Base-by-base conservation (phyloP, 1,140 invertebrate species). In the Vanessa tameamea region DNA sequence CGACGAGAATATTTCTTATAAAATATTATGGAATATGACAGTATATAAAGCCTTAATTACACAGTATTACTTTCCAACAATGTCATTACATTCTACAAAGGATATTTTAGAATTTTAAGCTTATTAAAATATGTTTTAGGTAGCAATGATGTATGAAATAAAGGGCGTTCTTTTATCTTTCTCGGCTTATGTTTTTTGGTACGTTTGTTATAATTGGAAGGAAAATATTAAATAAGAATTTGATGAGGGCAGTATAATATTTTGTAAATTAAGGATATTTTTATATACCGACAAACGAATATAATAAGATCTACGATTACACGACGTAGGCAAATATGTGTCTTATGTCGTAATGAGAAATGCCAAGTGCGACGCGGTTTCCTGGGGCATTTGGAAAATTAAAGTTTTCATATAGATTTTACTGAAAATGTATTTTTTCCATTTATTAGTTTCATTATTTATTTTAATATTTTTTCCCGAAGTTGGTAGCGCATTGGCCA, bases 31-130 rank as follows among this genome's bases (percentile, higher is more conserved):
- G 23, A 57, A 23, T 57, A 57, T 14, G 20, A 57, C 53, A 57
- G 23, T 23, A 57, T 64, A 71, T 50, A 71, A 71, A 51, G 50
- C 43, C 53, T 69, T 69, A 55, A 59, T 69, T 43, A 43, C 0
- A 69, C 57, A 57, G 69, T 23, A 63, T 70, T 70, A 64, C 31
- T 64, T 64, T 64, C n/a, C 63, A 71, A 71, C 43, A 71, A 64
- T 51, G 61, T 59, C 67, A 37, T 48, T 20, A 69, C 47, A 66
- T 68, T 53, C 37, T 43, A 57, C 67, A 69, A 69, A 69, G 37
- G 37, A 20, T 26, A 23, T 57, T 57, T 57, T 20, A 57, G 67
- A 57, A 69, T 59, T 59, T 69, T 69, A 9, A 59, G 53, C 16
- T 57, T 69, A 57, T 69, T 69, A 15, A 43, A 48, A 37, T 16